Base-by-base conservation (phyloP, 2,113 vertebrate genomes). In the Synchiropus splendidus region DNA sequence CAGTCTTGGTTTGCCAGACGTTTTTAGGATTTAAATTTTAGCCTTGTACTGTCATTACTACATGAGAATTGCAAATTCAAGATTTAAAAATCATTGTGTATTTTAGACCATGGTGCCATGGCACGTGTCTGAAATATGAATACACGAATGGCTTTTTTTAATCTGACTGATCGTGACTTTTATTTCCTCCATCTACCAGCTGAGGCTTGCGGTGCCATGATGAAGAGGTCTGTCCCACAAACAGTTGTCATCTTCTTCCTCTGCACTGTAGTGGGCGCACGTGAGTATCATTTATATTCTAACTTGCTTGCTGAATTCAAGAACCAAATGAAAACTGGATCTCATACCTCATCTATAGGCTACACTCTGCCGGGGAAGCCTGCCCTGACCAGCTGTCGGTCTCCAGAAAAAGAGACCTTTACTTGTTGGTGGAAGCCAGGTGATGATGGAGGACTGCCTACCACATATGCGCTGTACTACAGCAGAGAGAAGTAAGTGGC, bases 341-440 rank as follows among this genome's bases (percentile, higher is more conserved):
- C 15, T 31, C 15, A 35, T 2, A n/a, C 9, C 12, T 33, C 6
- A 35, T 40, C 37, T 12, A 44, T 68, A 97, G 93, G 78, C 52
- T 60, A 70, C 11, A 83, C 80, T 1, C 70, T 79, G 5, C 93
- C 93, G 27, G 89, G 81, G 33, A 92, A 90, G 56, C 92, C 94
- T n/a, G 52, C 59, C 13, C 58, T 90, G 43, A 48, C 51, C 31
- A 85, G 74, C 54, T 98, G 94, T 21, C 86, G 84, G 34, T 94
- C 92, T 36, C 86, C 89, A 2, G 90, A 93, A 51, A 97, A 92
- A 59, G 90, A 97, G 75, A 94, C 93, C 0, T 95, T 98, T 67
- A 89, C 89, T 16, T 98, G 94, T 63, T 92, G 91, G 91, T 98
- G 94, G 94, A 77, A 88, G 17, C 86, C 90, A 0, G 89, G 88